Conservation (phyloP, 2,113 vertebrate species). For the Rattus rattus region DNA sequence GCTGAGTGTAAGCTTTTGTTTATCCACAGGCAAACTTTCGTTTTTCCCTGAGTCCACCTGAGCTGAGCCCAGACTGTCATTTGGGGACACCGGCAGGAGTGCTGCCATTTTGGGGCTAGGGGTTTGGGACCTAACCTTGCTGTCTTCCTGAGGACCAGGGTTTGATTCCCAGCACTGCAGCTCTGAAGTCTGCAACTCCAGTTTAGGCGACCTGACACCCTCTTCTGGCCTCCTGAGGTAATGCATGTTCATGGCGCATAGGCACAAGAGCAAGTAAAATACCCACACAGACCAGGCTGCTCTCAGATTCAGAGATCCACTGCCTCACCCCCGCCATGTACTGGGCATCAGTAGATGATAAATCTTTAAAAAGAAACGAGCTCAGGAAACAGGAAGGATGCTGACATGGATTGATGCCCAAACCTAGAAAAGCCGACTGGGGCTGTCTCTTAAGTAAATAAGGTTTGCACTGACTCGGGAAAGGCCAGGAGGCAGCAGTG, state of each 20-base stretch:
- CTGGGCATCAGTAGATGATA: not conserved
- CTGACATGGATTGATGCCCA: not conserved
- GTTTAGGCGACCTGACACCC: not conserved
- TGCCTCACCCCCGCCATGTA: not conserved
- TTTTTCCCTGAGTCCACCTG: not conserved
- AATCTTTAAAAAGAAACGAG: not conserved
- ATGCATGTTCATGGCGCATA: not conserved
- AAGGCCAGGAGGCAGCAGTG: not conserved
- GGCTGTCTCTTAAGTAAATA: not conserved
- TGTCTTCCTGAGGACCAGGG: too few relatives aligned
- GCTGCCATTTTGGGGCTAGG: not conserved
- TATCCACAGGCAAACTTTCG: not conserved
- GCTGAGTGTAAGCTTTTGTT: not conserved
- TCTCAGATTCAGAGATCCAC: not conserved
- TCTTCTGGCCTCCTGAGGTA: not conserved
- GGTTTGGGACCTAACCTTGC: not conserved
- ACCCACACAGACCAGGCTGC: not conserved
- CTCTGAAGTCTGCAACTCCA: not conserved
- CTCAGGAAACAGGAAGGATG: not conserved
- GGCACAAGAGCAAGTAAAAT: not conserved
- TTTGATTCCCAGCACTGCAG: not conserved
- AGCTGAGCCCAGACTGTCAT: not conserved
- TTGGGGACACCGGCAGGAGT: not conserved
- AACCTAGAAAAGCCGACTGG: not conserved
- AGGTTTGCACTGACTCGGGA: not conserved